Evolutionary conservation across 1,140 invertebrate species (phyloP).

Genomic region (Dolichoris vasculosae): DNA sequence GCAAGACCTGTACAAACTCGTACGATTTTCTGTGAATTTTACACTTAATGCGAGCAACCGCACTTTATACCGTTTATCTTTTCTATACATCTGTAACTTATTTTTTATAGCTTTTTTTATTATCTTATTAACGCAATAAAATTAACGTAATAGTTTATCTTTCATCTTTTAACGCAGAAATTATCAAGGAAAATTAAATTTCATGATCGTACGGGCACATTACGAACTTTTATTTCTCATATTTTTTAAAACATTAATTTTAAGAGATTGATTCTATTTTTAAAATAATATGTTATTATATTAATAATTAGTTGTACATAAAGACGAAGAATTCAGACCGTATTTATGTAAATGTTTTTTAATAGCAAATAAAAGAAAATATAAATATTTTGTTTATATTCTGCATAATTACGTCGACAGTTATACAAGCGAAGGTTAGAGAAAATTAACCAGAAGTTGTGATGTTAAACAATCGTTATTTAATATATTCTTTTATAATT

Average conservation of each 20-base stretch:
- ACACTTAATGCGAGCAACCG: not conserved
- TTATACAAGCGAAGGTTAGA: too few relatives aligned
- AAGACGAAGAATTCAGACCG: not conserved
- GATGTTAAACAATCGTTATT: too few relatives aligned
- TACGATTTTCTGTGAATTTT: conserved; percentile 13
- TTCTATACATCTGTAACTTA: not conserved
- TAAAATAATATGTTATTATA: not conserved
- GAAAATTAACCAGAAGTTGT: too few relatives aligned
- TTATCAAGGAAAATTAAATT: conserved; percentile 1
- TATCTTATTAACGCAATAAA: not conserved
- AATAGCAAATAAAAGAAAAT: not conserved
- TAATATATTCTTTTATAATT: too few relatives aligned
- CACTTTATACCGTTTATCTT: not conserved
- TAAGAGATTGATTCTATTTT: not conserved
- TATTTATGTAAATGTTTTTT: not conserved
- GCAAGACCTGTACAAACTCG: not conserved
- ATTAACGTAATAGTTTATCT: not conserved
- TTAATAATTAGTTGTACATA: not conserved
- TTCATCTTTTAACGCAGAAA: not conserved
- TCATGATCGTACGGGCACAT: not conserved
- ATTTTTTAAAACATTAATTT: not conserved
- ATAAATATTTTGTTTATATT: not conserved
- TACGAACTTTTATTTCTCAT: not conserved
- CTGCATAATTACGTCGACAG: too few relatives aligned
- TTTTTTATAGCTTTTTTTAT: conserved; percentile 5